Conservation (phyloP, 2,113 vertebrate species). For the Motacilla tschutschensis region DNA sequence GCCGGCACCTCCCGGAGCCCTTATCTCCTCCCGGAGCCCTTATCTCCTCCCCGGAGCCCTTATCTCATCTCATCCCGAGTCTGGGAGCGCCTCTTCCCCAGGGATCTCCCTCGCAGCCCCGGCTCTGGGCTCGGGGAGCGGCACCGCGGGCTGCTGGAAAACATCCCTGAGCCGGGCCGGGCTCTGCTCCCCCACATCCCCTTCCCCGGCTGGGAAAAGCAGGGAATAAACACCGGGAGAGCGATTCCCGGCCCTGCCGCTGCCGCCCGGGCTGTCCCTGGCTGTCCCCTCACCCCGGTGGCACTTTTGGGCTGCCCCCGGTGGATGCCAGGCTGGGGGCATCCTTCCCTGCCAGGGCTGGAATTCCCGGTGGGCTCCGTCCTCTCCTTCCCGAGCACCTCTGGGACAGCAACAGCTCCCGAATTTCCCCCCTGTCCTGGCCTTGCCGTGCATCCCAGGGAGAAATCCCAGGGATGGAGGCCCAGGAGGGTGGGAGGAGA, state of each 20-base stretch:
- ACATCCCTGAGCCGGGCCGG: rapidly evolving
- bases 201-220: background rate
- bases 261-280: rapidly evolving
- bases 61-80: background rate
- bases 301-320: background rate
- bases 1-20: background rate
- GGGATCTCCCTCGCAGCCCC: background rate
- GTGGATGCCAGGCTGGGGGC: background rate
- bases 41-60: background rate
- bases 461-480: background rate
- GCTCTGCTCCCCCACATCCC: background rate
- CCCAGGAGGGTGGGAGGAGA: background rate
- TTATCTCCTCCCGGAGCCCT: background rate
- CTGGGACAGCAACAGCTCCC: background rate
- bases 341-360: background rate
- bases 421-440: too few species aligned
- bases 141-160: rapidly evolving
- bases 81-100: background rate
- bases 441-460: rapidly evolving
- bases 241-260: background rate
- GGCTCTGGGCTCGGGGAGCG: background rate
- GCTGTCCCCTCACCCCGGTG: background rate
- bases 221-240: rapidly evolving
- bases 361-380: background rate
- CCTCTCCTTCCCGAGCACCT: background rate